Evolutionary conservation across 2,888 invertebrate species (phyloP).

Genomic region (Papilio protenor): DNA sequence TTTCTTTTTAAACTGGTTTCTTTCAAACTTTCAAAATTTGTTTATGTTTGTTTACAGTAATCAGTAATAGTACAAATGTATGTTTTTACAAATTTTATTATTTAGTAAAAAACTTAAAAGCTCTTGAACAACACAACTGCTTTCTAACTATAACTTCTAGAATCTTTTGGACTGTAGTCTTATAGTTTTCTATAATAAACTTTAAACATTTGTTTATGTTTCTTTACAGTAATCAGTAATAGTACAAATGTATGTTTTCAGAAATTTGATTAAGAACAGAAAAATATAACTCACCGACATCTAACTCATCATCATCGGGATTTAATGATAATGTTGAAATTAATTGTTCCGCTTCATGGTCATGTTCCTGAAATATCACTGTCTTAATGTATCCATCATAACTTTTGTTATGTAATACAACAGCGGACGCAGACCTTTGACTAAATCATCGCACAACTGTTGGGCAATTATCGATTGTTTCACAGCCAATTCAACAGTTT

Average conservation of each 20-base stretch:
- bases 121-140: too few species aligned
- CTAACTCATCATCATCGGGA: slow-evolving; percentile 95
- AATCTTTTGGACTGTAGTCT: too few species aligned
- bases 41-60: background rate
- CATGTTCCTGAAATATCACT: slow-evolving; percentile 89
- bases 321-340: slow-evolving; percentile 93
- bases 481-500: too few species aligned
- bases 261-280: background rate
- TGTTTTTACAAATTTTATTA: background rate
- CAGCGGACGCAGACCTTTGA: too few species aligned
- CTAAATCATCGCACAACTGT: too few species aligned
- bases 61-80: background rate
- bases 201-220: background rate
- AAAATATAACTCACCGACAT: slow-evolving; percentile 86
- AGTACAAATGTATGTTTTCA: background rate
- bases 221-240: background rate
- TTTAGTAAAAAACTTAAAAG: background rate
- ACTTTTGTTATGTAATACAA: background rate
- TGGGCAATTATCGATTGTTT: too few species aligned
- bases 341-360: slow-evolving; percentile 95
- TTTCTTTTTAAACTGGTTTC: too few species aligned
- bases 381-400: background rate
- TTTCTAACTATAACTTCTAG: background rate
- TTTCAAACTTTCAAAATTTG: background rate
- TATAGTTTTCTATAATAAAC: too few species aligned